Conservation (phyloP, 2,888 invertebrate genomes). For the Ecliptopera silaceata region DNA sequence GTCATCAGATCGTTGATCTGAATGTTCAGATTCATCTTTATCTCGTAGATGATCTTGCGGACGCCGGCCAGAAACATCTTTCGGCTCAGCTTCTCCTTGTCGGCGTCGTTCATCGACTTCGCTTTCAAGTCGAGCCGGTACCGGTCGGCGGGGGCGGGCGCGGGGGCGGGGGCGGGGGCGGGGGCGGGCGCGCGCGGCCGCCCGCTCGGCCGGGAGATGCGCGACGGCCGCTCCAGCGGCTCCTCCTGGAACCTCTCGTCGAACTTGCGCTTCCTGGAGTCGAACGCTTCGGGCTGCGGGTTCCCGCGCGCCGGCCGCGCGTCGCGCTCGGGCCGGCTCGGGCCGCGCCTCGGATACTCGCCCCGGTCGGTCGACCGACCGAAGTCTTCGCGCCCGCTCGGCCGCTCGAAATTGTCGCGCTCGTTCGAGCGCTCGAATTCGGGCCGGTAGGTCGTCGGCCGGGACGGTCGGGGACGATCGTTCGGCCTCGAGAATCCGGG, state of each 20-base stretch:
- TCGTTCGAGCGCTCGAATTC: background rate
- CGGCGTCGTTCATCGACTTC: background rate
- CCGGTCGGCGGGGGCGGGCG: background rate
- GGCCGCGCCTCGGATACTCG: background rate
- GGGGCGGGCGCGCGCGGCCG: background rate
- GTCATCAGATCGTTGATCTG: background rate
- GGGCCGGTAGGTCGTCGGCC: slow-evolving; percentile 1
- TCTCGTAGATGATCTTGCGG: slow-evolving; percentile 1
- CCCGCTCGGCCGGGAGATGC: background rate
- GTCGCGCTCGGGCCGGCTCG: background rate
- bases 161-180: too few relatives aligned
- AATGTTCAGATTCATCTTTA: background rate
- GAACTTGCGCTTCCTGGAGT: slow-evolving; percentile 13
- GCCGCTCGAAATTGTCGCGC: background rate
- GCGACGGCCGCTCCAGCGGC: slow-evolving; percentile 4
- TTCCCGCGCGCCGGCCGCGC: background rate
- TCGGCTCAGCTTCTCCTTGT: background rate
- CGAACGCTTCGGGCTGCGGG: background rate
- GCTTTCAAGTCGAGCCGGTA: background rate
- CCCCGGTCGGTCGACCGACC: background rate
- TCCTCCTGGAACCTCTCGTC: slow-evolving; percentile 2
- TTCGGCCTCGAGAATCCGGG: background rate
- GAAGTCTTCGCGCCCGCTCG: background rate
- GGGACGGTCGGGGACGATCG: background rate
- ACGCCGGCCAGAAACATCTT: background rate